These are phyloP conservation scores for Spea bombifrons DNA, from an alignment of 2,113 vertebrate species.

Conservation along the genomic window DNA sequence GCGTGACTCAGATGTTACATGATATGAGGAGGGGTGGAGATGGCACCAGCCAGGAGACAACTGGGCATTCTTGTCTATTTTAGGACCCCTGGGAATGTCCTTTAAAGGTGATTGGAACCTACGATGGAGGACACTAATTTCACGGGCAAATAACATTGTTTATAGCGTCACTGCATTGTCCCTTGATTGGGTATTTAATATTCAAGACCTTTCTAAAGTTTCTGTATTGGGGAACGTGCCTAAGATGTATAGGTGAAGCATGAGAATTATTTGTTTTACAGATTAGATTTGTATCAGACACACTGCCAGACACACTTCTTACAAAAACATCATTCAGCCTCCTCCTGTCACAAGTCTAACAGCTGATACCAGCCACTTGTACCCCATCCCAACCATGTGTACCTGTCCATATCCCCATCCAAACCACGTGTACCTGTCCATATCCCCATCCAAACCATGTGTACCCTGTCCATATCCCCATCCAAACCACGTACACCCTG, in stretches of 20 bases:
- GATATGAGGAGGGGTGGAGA: conserved; percentile 32
- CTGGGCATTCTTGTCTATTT: conserved; percentile 48
- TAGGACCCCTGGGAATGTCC: conserved; percentile 42
- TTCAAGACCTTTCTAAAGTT: neutral
- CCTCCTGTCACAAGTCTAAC: neutral
- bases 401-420: neutral
- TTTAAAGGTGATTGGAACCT: conserved; percentile 44
- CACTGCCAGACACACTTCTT: neutral
- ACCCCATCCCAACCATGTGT: neutral
- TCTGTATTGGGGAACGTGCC: neutral
- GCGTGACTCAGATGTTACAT: conserved; percentile 48
- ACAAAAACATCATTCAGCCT: neutral
- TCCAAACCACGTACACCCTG: neutral
- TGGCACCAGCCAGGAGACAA: conserved; percentile 14
- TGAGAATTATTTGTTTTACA: neutral
- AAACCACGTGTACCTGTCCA: too few relatives aligned
- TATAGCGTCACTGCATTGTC: neutral
- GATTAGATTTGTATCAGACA: neutral
- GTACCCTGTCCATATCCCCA: neutral
- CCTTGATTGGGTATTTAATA: neutral
- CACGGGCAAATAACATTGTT: neutral
- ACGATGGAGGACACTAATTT: neutral
- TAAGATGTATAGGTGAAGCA: neutral
- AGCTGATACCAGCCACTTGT: conserved; percentile 6
- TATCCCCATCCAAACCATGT: neutral